Evolutionary conservation across 2,113 vertebrate species (phyloP).

Genomic region (Ptyas mucosa): DNA sequence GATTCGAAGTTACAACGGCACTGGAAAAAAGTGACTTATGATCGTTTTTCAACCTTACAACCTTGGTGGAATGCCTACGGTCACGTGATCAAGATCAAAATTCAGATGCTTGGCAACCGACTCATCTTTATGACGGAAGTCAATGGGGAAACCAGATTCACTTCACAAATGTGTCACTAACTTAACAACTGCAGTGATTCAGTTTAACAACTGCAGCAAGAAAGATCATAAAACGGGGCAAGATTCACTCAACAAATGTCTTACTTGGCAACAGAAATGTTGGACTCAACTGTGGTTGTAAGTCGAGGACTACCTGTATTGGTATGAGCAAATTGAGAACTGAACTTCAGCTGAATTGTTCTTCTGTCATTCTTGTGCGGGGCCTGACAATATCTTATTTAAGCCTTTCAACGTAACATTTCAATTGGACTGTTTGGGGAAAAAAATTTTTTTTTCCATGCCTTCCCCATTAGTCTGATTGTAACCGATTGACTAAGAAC

Average conservation of each 20-base stretch:
- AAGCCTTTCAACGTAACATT: not conserved
- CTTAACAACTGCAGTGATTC: not conserved
- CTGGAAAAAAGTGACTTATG: not conserved
- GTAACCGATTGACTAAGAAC: not conserved
- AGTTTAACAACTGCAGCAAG: too few relatives aligned
- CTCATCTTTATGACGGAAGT: not conserved
- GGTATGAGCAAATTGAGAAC: too few relatives aligned
- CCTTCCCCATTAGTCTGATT: not conserved
- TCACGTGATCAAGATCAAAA: not conserved
- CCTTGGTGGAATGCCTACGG: not conserved
- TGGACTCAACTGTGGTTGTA: too few relatives aligned
- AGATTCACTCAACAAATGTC: too few relatives aligned
- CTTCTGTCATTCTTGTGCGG: too few relatives aligned
- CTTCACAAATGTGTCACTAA: not conserved
- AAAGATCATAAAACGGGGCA: too few relatives aligned
- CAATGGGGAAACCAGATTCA: not conserved
- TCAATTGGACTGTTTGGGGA: not conserved
- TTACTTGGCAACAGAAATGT: too few relatives aligned
- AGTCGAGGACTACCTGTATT: too few relatives aligned
- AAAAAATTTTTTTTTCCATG: not conserved
- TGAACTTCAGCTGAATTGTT: too few relatives aligned
- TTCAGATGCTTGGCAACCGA: not conserved
- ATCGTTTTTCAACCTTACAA: not conserved
- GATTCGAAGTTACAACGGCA: not conserved
- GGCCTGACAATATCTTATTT: not conserved